Percentiles rank a stretch among this genome's conserved stretches.
These are phyloP conservation scores for Amphiprion ocellaris DNA, from an alignment of 2,113 vertebrate species.

Conservation along the genomic window DNA sequence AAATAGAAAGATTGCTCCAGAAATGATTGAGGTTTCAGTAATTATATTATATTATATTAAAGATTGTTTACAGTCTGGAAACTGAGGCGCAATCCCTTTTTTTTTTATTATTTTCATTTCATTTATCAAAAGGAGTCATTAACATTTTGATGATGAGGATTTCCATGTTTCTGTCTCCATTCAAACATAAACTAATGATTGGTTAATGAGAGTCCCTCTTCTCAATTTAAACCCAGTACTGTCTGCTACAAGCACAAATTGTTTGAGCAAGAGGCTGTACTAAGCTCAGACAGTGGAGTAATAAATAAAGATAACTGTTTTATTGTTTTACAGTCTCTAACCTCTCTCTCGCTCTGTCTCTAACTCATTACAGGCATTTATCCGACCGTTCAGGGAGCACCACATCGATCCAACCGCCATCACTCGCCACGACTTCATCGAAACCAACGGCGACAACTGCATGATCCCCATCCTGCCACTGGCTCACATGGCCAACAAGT, in stretches of 20 bases:
- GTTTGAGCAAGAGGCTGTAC: no score
- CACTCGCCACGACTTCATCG: constrained; percentile 86
- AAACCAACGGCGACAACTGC: constrained; percentile 88
- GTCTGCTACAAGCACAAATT: no score
- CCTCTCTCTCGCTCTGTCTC: constrained; percentile 23
- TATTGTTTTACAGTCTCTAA: background rate
- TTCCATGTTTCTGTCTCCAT: no score
- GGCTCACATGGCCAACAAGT: constrained; percentile 84
- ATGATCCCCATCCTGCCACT: constrained; percentile 86
- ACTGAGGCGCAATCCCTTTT: no score
- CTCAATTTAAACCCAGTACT: no score
- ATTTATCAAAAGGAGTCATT: no score
- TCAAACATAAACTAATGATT: background rate
- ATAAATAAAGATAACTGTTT: background rate
- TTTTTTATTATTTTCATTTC: no score
- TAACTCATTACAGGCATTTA: constrained; percentile 79
- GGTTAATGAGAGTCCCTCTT: background rate
- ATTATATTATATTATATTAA: no score
- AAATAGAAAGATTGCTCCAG: no score
- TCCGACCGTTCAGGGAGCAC: constrained; percentile 86
- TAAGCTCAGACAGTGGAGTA: background rate
- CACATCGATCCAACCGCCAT: constrained; percentile 87
- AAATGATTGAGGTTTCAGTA: no score
- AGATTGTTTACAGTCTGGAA: no score
- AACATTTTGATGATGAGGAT: no score